Evolutionary conservation across 53 echinoderm and acorn worm genomes (phyloP).

Genomic region (Echinometra lucunter): DNA sequence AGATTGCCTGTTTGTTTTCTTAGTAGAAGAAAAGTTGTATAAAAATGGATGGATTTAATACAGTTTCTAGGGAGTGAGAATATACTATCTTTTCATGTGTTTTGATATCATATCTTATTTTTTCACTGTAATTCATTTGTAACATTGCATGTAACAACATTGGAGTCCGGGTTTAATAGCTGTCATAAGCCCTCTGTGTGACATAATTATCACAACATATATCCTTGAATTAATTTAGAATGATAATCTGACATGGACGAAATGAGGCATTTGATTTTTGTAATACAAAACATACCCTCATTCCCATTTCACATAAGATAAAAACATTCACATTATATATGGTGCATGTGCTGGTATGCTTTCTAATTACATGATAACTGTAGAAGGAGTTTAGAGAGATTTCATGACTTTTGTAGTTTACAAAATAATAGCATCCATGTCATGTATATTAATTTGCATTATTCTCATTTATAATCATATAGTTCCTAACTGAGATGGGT

Average conservation of each 20-base stretch:
- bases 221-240: not conserved
- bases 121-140: not conserved
- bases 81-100: not conserved
- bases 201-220: not conserved
- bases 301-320: too few species aligned
- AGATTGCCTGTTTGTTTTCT: not conserved
- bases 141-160: not conserved
- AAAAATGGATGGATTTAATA: not conserved
- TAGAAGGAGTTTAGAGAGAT: too few species aligned
- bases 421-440: not conserved
- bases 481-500: conserved; percentile 33
- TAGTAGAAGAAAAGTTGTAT: not conserved
- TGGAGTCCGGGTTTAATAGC: not conserved
- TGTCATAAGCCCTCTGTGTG: not conserved
- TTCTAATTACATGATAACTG: too few species aligned
- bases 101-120: not conserved
- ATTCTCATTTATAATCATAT: not conserved
- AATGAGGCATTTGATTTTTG: not conserved
- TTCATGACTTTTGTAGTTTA: not conserved
- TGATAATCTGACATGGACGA: conserved; percentile 1
- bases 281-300: not conserved
- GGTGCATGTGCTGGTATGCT: too few species aligned
- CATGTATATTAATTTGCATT: not conserved
- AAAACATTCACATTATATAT: too few species aligned
- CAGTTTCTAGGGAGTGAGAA: too few species aligned